phyloP scores from a whole-genome alignment of 2,113 vertebrate species.

The Colossoma macropomum region DNA sequence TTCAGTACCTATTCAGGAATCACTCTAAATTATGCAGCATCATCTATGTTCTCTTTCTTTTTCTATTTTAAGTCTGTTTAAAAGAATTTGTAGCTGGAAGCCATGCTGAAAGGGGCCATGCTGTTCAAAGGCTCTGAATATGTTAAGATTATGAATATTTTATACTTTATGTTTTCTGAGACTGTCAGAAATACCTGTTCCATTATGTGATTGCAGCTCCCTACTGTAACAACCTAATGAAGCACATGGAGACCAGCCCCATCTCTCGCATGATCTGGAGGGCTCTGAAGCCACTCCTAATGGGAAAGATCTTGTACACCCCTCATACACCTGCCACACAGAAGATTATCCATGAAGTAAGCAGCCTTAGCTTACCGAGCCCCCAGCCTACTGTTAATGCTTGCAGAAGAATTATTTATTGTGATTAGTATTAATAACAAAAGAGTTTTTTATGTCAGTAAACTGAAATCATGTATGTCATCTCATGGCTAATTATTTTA shows the following conservation, averaged over 20 bases:
- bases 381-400: no score
- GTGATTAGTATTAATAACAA: no score
- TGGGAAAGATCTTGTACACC: slow-evolving; percentile 96
- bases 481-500: no score
- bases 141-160: background rate
- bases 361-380: background rate
- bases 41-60: no score
- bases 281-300: slow-evolving; percentile 90
- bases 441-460: no score
- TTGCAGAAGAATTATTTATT: no score
- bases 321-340: slow-evolving; percentile 88
- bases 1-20: no score
- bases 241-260: slow-evolving; percentile 90
- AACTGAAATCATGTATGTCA: no score
- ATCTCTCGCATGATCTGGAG: slow-evolving; percentile 96
- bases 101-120: no score
- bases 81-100: no score
- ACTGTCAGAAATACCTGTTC: background rate
- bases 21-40: no score
- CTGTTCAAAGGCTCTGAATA: no score
- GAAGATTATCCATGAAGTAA: slow-evolving; percentile 91
- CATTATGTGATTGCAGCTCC: slow-evolving; percentile 78
- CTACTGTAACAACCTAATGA: slow-evolving; percentile 93
- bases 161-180: background rate
- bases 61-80: slow-evolving; percentile 9